Conservation (phyloP, 2,888 invertebrate species). For the Schizotus pectinicornis region DNA sequence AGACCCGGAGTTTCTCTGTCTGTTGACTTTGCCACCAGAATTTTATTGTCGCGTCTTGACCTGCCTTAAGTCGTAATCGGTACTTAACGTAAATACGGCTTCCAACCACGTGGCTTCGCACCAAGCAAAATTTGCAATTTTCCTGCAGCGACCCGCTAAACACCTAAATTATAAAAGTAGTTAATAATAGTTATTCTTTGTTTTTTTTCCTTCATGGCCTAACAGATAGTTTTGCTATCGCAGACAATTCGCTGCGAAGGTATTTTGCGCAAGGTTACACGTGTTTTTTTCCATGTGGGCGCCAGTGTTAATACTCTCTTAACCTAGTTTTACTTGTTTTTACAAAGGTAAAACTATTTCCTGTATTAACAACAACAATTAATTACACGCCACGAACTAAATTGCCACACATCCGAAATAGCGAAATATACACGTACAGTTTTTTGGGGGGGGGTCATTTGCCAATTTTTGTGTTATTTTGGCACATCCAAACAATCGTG, state of each 20-base stretch:
- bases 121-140: too few species aligned
- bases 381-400: constrained; percentile 4
- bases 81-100: too few species aligned
- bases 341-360: not conserved
- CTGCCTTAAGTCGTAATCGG: too few species aligned
- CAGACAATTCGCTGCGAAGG: constrained; percentile 3
- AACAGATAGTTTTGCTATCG: too few species aligned
- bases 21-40: too few species aligned
- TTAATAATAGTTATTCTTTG: too few species aligned
- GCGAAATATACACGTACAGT: not conserved
- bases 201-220: too few species aligned
- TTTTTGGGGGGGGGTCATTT: constrained; percentile 1
- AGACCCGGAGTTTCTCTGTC: too few species aligned
- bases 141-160: too few species aligned
- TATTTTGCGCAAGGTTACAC: constrained; percentile 16
- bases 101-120: too few species aligned
- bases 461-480: not conserved
- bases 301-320: not conserved
- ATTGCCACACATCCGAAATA: not conserved
- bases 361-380: not conserved
- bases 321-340: constrained; percentile 7
- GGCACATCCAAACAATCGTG: not conserved
- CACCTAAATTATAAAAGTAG: too few species aligned
- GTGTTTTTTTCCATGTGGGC: constrained; percentile 2
- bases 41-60: too few species aligned